phyloP scores from a whole-genome alignment of 2,113 vertebrate genomes.

The Phylloscopus whistleri region DNA sequence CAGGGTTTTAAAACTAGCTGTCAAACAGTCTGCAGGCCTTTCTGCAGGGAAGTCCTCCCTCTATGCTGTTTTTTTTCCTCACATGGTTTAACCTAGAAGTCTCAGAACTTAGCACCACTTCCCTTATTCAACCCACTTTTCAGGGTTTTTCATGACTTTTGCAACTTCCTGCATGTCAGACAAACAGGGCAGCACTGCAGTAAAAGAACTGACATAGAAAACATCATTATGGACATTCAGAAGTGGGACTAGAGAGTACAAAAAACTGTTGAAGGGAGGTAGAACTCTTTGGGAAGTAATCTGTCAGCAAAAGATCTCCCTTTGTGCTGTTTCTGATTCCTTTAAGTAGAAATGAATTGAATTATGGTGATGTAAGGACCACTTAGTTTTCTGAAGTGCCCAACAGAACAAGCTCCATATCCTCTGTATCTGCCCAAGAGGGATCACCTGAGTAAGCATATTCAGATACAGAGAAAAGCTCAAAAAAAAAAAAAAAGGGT shows the following conservation, averaged over 20 bases:
- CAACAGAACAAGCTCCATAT: background rate
- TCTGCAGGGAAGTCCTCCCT: background rate
- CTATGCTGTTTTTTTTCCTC: background rate
- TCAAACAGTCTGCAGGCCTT: background rate
- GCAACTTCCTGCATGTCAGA: constrained; percentile 41
- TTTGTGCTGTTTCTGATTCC: background rate
- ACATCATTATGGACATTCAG: background rate
- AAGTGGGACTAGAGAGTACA: background rate
- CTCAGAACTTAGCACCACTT: background rate
- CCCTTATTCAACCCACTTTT: constrained; percentile 10
- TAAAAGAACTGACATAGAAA: background rate
- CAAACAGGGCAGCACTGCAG: background rate
- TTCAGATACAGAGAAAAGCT: background rate
- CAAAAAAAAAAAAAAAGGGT: background rate
- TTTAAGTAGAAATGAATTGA: background rate
- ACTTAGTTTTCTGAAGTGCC: background rate
- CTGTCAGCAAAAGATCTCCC: background rate
- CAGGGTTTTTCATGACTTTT: constrained; percentile 24
- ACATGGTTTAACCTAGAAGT: background rate
- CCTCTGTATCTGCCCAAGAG: background rate
- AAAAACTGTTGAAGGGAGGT: background rate
- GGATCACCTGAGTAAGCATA: background rate
- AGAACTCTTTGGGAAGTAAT: background rate
- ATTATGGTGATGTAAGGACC: background rate
- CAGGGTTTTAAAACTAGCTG: background rate